These are phyloP conservation scores for Upupa epops DNA, from an alignment of 2,113 vertebrate species.

Conservation along the genomic window DNA sequence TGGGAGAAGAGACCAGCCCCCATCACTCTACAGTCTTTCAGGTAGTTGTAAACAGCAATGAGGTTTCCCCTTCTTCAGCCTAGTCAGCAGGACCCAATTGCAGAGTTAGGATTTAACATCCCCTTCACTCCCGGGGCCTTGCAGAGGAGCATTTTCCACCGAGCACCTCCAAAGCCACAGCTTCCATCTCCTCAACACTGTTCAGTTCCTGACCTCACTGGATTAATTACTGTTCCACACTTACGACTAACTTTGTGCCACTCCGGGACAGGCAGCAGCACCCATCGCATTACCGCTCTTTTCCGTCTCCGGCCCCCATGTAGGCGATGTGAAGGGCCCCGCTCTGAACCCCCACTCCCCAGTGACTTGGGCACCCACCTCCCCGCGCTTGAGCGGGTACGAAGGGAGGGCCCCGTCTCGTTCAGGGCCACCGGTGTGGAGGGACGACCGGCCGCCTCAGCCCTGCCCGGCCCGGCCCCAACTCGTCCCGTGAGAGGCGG, in stretches of 20 bases:
- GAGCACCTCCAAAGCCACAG: background rate
- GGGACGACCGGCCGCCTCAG: background rate
- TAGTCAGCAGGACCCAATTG: no score
- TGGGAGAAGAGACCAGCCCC: no score
- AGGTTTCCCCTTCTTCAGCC: no score
- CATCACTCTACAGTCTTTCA: no score
- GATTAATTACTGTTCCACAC: background rate
- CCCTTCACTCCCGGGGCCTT: background rate
- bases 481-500: background rate
- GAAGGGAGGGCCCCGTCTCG: no score
- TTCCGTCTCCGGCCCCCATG: rapidly evolving
- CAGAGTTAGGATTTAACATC: background rate
- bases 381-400: no score
- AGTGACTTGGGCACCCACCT: no score
- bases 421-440: no score
- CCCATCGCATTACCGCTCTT: rapidly evolving
- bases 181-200: background rate
- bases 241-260: background rate
- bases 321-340: background rate
- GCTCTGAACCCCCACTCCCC: no score
- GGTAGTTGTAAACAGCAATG: no score
- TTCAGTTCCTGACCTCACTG: background rate
- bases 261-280: background rate
- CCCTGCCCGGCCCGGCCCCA: background rate
- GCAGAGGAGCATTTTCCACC: background rate